Percentiles rank a stretch among this genome's conserved stretches.
Conservation (phyloP, 2,797 vertebrate genomes). For the Smutsia temminckii region DNA sequence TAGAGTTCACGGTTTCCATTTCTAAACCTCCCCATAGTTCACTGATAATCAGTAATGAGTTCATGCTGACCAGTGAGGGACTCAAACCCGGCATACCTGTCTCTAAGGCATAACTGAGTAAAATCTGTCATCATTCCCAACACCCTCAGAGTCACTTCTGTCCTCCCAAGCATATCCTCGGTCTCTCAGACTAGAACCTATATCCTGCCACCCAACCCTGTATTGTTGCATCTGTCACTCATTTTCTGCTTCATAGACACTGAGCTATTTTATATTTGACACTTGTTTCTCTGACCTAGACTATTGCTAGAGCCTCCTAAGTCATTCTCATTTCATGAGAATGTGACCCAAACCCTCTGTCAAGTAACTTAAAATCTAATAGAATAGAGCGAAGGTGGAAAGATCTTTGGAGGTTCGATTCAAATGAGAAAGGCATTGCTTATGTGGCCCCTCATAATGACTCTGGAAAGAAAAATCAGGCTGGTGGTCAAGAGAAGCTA, state of each 20-base stretch:
- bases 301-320: not conserved
- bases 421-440: not conserved
- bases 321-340: not conserved
- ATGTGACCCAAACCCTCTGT: not conserved
- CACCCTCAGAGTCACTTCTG: not conserved
- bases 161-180: not conserved
- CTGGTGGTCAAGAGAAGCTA: not conserved
- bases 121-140: not conserved
- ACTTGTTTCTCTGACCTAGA: not conserved
- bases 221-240: not conserved
- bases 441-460: not conserved
- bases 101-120: not conserved
- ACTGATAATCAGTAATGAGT: not conserved
- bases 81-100: no score
- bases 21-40: not conserved
- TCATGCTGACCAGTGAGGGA: not conserved
- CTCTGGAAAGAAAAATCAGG: not conserved
- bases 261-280: not conserved
- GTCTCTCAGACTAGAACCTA: not conserved
- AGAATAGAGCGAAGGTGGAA: not conserved
- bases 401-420: not conserved
- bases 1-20: not conserved
- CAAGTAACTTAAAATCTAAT: not conserved
- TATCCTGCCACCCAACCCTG: no score
- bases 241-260: not conserved